Percentiles rank a stretch among this genome's conserved stretches.
Evolutionary conservation across 2,888 invertebrate genomes (phyloP).

Genomic region (Ichneumon xanthorius): DNA sequence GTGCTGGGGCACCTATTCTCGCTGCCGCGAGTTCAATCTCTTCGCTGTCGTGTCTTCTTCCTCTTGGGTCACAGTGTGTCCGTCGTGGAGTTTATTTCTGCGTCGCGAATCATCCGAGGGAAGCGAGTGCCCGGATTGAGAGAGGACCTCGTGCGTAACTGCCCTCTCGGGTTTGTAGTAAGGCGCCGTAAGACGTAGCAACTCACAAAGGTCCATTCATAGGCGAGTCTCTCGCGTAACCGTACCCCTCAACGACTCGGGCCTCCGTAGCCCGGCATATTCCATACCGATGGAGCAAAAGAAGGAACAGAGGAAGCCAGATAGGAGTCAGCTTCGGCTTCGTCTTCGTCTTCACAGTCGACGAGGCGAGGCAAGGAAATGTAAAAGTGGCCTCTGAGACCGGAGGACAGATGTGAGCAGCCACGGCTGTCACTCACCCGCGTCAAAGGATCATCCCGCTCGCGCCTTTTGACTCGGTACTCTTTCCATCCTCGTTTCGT

Average conservation of each 20-base stretch:
- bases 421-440: constrained; percentile 77
- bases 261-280: constrained; percentile 50
- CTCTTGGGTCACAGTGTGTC: constrained; percentile 49
- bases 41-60: constrained; percentile 45
- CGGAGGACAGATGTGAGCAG: constrained; percentile 74
- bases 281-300: constrained; percentile 62
- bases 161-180: constrained; percentile 68
- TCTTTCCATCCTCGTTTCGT: constrained; percentile 19
- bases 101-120: constrained; percentile 67
- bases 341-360: constrained; percentile 58
- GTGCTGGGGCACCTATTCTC: neutral
- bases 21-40: constrained; percentile 57
- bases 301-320: constrained; percentile 62
- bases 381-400: constrained; percentile 68
- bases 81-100: constrained; percentile 76
- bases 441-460: constrained; percentile 77
- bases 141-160: constrained; percentile 66
- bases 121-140: constrained; percentile 54
- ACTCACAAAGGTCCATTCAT: constrained; percentile 79
- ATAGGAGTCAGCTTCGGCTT: constrained; percentile 58
- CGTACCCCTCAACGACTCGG: constrained; percentile 56
- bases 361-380: constrained; percentile 55
- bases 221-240: constrained; percentile 67
- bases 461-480: constrained; percentile 33
- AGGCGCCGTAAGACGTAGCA: constrained; percentile 58